Evolutionary conservation across 2,797 vertebrate genomes (phyloP).

Genomic region (Microctenopoma stevenorrisi): DNA sequence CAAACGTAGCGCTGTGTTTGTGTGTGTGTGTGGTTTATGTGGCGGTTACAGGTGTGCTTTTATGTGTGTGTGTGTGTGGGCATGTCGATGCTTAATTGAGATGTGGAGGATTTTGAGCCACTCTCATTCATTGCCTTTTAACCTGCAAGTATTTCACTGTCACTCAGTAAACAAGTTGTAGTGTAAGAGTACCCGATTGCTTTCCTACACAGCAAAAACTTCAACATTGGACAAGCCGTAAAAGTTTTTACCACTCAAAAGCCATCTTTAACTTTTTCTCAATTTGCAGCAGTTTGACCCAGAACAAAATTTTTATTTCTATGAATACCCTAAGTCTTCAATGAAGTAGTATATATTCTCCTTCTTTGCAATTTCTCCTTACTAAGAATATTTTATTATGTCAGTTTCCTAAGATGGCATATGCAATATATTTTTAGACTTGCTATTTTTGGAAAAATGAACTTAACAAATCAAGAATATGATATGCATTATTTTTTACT

Average conservation of each 20-base stretch:
- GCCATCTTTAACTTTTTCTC: slow-evolving; percentile 63
- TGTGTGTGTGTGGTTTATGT: slow-evolving; percentile 23
- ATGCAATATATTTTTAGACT: slow-evolving; percentile 86
- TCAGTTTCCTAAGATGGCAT: slow-evolving; percentile 82
- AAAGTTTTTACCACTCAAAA: slow-evolving; percentile 40
- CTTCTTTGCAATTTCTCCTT: slow-evolving; percentile 76
- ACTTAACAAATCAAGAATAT: slow-evolving; percentile 52
- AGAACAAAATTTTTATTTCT: slow-evolving; percentile 56
- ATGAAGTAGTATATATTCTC: slow-evolving; percentile 75
- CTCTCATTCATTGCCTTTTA: slow-evolving; percentile 71
- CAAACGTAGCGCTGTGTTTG: slow-evolving; percentile 58
- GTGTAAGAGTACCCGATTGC: slow-evolving; percentile 63
- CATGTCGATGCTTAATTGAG: slow-evolving; percentile 34
- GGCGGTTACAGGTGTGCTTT: background rate
- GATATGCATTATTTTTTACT: slow-evolving; percentile 62
- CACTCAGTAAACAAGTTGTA: slow-evolving; percentile 46
- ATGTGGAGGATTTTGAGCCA: slow-evolving; percentile 32
- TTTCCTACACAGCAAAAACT: slow-evolving; percentile 57
- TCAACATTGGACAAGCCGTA: slow-evolving; percentile 41
- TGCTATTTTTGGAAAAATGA: slow-evolving; percentile 81
- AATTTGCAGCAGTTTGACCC: slow-evolving; percentile 36
- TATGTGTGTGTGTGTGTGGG: background rate
- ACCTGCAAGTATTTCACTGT: slow-evolving; percentile 67
- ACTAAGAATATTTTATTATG: slow-evolving; percentile 84
- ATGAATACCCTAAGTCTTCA: slow-evolving; percentile 57